A percentile compares a stretch with the other conserved stretches of the same genome.
phyloP scores from a whole-genome alignment of 2,113 vertebrate genomes.

The Cinclus cinclus region DNA sequence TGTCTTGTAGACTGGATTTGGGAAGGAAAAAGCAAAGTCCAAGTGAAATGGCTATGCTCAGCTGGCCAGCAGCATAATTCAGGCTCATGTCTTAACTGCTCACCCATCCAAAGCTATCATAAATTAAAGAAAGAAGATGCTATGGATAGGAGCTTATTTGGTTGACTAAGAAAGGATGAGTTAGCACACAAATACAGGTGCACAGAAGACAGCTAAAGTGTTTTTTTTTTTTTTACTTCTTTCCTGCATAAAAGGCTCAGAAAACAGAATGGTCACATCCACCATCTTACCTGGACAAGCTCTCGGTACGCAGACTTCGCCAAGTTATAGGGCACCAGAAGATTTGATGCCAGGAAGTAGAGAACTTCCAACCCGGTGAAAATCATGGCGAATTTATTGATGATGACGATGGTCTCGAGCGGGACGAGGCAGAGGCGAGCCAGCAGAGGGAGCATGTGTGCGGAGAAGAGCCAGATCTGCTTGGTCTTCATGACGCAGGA shows the following conservation, averaged over 20 bases:
- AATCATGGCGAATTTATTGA: conserved; percentile 98
- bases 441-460: conserved; percentile 95
- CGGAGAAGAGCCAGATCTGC: conserved; percentile 98
- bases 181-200: not conserved
- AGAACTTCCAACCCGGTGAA: conserved; percentile 97
- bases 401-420: conserved; percentile 93
- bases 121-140: not conserved
- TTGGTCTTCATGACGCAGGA: conserved; percentile 99
- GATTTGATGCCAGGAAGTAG: conserved; percentile 95
- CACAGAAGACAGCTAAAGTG: not conserved
- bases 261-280: fast-evolving
- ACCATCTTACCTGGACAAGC: conserved; percentile 87
- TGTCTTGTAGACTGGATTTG: not conserved
- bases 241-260: not conserved
- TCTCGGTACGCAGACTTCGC: conserved; percentile 97
- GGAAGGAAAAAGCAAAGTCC: not conserved
- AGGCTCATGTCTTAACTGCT: not conserved
- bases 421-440: conserved; percentile 95
- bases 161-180: not conserved
- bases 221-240: not conserved
- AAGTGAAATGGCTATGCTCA: not conserved
- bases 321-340: conserved; percentile 95
- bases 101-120: not conserved
- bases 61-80: not conserved
- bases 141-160: not conserved